Base-by-base conservation (phyloP, 1,140 invertebrate species). In the Papilio machaon region DNA sequence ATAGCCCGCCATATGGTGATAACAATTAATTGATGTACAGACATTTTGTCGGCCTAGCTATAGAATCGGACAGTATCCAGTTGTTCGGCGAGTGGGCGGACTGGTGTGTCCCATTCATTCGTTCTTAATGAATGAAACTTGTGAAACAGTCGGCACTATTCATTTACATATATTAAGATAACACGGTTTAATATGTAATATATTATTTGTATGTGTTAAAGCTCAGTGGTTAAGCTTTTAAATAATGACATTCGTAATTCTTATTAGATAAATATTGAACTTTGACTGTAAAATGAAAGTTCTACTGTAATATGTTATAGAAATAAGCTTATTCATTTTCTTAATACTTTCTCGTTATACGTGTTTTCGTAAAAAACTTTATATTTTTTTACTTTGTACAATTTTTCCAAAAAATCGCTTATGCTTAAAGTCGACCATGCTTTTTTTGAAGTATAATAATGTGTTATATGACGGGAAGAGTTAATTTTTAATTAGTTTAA, bases 111-210 rank as follows among this genome's bases (percentile, higher is more conserved):
- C 64, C 64, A 70, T 70, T 70, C 64, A 70, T 70, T 70, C 64
- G 64, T 70, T 64, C 60, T 10, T 70, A 70, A 70, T 70, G 64
- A 70, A 70, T 35, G 64, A 70, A 70, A 30, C 60, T 64, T 64
- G 60, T 64, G 64, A 70, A 70, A 70, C 30, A 70, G 30, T 70
- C 30, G 10, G 17, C 17, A 30, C 19, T 23, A 23, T 64, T 64
- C 60, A 64, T 64, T 64, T 30, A 64, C 23, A 64, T 64, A 52
- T 52, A 52, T 52, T 15, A 64, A 8, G 60, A 64, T 64, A 64
- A 70, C 30, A 70, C 13, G 30, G 64, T 70, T 70, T 38, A 64
- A 30, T 70, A 70, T 70, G 30, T 70, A 38, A 70, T 70, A 43
- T 7, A 10, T 30, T 70, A 38, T 35, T 70, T 70, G 30, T 70